phyloP scores from a whole-genome alignment of 2,113 vertebrate genomes.

The Megalops atlanticus region DNA sequence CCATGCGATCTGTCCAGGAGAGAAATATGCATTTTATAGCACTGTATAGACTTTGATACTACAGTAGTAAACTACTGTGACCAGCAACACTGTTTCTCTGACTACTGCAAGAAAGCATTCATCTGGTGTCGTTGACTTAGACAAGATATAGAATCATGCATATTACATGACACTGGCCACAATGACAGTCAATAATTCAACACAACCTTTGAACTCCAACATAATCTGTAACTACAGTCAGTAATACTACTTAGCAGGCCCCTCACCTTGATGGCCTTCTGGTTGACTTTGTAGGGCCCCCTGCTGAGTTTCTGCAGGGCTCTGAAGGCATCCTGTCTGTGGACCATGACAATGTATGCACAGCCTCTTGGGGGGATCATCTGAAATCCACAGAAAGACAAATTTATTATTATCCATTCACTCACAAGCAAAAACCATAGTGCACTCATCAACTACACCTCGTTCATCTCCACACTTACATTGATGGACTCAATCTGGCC shows the following conservation, averaged over 20 bases:
- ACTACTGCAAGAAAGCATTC: not conserved
- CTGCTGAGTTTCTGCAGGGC: conserved; percentile 94
- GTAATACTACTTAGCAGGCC: not conserved
- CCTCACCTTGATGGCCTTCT: conserved; percentile 95
- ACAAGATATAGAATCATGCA: too few species aligned
- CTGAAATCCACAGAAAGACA: conserved; percentile 58
- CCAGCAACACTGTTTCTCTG: not conserved
- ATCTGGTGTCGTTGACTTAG: too few species aligned
- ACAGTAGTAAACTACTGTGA: too few species aligned
- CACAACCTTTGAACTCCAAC: too few species aligned
- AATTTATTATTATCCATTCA: not conserved
- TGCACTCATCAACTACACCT: fast-evolving
- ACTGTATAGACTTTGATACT: too few species aligned
- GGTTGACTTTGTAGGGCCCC: conserved; percentile 94
- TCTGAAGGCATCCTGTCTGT: conserved; percentile 91
- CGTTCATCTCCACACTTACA: conserved; percentile 71
- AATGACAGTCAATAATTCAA: too few species aligned
- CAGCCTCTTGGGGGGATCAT: conserved; percentile 98
- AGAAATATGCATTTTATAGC: not conserved
- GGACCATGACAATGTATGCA: conserved; percentile 98
- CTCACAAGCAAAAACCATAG: not conserved
- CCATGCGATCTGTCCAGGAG: conserved; percentile 86
- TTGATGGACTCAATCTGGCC: conserved; percentile 97
- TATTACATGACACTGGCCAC: too few species aligned
- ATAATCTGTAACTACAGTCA: not conserved